phyloP scores from a whole-genome alignment of 2,888 invertebrate genomes.

The Epirrhoe alternata region DNA sequence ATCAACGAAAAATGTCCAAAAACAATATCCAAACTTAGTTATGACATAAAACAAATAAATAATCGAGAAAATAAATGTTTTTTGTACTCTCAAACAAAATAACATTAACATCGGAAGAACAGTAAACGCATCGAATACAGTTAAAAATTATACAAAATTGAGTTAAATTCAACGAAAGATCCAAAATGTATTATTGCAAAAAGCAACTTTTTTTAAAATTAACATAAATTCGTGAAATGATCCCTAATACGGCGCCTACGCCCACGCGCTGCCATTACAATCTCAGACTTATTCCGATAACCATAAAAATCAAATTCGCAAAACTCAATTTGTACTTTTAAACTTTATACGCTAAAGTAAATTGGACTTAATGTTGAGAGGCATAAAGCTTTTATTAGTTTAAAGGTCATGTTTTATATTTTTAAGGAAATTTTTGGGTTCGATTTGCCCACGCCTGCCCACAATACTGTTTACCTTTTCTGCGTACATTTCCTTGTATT shows the following conservation, averaged over 20 bases:
- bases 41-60: background rate
- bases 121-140: conserved; percentile 26
- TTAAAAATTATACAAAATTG: conserved; percentile 26
- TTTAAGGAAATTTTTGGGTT: conserved; percentile 20
- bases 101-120: conserved; percentile 25
- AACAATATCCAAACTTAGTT: background rate
- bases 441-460: conserved; percentile 24
- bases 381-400: conserved; percentile 16
- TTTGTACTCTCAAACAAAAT: conserved; percentile 7
- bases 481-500: background rate
- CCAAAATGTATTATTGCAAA: conserved; percentile 14
- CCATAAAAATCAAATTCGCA: conserved; percentile 20
- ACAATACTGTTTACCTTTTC: conserved; percentile 14
- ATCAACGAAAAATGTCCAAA: background rate
- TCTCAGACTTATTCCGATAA: background rate
- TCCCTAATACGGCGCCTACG: conserved; percentile 24
- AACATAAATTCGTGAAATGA: conserved; percentile 25
- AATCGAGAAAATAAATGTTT: background rate
- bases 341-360: conserved; percentile 22
- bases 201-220: conserved; percentile 20
- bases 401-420: conserved; percentile 21
- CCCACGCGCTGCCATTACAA: conserved; percentile 20
- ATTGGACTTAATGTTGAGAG: conserved; percentile 15
- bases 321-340: conserved; percentile 20
- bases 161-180: conserved; percentile 21